Percentiles rank a stretch among this genome's conserved stretches.
These are phyloP conservation scores for Etheostoma nigrum DNA, from an alignment of 2,797 vertebrate species.

Conservation along the genomic window DNA sequence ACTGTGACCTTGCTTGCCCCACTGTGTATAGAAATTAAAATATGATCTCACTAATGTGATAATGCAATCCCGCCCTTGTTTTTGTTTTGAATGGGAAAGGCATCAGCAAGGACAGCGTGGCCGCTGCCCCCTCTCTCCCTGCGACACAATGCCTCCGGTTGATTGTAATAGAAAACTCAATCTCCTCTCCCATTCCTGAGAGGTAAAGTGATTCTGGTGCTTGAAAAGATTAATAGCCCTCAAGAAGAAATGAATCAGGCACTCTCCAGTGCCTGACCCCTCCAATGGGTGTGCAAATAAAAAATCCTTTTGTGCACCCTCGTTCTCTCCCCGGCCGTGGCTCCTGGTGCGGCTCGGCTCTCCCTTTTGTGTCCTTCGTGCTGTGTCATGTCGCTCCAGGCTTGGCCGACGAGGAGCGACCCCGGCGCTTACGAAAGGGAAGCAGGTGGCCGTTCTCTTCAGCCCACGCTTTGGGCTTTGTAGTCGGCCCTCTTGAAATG, in stretches of 20 bases:
- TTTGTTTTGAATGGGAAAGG: conserved; percentile 52
- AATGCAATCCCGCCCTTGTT: conserved; percentile 32
- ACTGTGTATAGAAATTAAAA: conserved; percentile 15
- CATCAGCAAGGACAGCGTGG: conserved; percentile 69
- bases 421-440: neutral
- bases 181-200: conserved; percentile 80
- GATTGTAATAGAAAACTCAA: conserved; percentile 85
- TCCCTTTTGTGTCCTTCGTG: conserved; percentile 36
- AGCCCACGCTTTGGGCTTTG: conserved; percentile 49
- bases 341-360: neutral
- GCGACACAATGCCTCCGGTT: conserved; percentile 58
- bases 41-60: conserved; percentile 34
- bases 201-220: conserved; percentile 84
- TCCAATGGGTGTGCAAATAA: conserved; percentile 72
- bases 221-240: conserved; percentile 87
- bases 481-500: conserved; percentile 52
- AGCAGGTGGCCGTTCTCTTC: conserved; percentile 55
- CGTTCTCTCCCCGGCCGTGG: conserved; percentile 35
- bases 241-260: conserved; percentile 85
- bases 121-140: conserved; percentile 29
- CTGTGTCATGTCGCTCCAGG: conserved; percentile 56
- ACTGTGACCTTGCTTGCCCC: conserved; percentile 33
- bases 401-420: conserved; percentile 29
- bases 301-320: conserved; percentile 74
- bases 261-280: conserved; percentile 78